Evolutionary conservation across 1,140 invertebrate species (phyloP), one percentile per base, ranked within the genome.

Genomic region (Phymorhynchus buccinoides): DNA sequence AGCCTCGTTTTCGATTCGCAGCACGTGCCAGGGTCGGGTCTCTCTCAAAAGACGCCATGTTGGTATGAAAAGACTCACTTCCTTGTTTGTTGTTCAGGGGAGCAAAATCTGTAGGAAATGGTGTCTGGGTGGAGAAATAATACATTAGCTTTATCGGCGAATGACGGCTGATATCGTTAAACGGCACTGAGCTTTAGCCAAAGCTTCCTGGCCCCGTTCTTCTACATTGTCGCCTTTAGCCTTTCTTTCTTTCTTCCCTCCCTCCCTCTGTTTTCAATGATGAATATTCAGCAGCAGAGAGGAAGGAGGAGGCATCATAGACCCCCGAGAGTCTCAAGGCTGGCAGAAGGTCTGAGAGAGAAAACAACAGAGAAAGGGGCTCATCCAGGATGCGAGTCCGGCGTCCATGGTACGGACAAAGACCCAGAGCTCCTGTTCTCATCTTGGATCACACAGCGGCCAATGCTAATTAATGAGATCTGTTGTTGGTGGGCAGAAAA

Each of bases 11-110:
- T 42, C 14, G 41, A 83, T 83, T 83, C 81, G 35, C 37, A 66
- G 81, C 81, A 83, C 81, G 81, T 83, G 81, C 81, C 81, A 41
- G 12, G n/a, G n/a, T n/a, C n/a, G n/a, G n/a, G n/a, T n/a, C n/a
- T n/a, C n/a, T 44, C 27, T 39, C 66, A 71, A 39, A 83, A 62
- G 73, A 62, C 27, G 66, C 81, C 81, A 83, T 83, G 62, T 66
- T 66, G 30, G 81, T 18, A 37, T 83, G 81, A 83, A 83, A 83
- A 71, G 81, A 39, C 81, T 32, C n/a, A 44, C 39, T 71, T 44
- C 81, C 81, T 71, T 44, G 81, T 83, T 83, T 71, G 81, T 83
- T 39, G 39, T 42, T 35, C 4, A 41, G 56, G 48, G 22, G 48
- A 2, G 42, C 39, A 71, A 62, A 22, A 6, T 71, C 81, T 71